phyloP scores from a whole-genome alignment of 2,113 vertebrate genomes.

The Haliaeetus leucogaster region DNA sequence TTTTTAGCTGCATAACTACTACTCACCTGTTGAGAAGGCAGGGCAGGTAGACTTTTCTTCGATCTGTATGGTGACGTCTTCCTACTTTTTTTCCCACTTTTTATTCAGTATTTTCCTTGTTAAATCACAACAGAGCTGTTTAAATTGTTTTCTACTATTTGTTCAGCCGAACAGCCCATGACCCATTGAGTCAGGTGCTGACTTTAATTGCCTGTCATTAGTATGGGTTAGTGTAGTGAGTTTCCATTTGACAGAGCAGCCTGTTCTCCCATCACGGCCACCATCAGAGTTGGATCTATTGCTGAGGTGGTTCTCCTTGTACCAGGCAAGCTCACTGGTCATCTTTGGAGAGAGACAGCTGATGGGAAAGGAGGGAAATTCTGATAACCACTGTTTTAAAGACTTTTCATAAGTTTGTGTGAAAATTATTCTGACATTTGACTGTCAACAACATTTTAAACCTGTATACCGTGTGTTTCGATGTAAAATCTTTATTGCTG shows the following conservation, averaged over 20 bases:
- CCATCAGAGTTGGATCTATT: neutral
- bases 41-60: neutral
- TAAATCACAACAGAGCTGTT: neutral
- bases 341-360: neutral
- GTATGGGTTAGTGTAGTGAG: neutral
- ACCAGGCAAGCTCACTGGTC: neutral
- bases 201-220: neutral
- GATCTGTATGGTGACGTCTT: neutral
- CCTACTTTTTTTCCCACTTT: neutral
- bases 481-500: neutral
- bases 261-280: neutral
- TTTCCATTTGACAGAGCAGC: neutral
- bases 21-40: neutral
- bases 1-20: neutral
- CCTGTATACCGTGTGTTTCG: neutral
- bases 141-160: neutral
- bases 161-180: neutral
- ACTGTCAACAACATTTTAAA: neutral
- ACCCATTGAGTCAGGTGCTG: neutral
- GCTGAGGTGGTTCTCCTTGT: neutral
- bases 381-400: neutral
- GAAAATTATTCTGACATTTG: neutral
- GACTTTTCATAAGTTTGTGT: neutral
- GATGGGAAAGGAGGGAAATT: neutral
- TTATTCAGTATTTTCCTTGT: neutral